A percentile compares a stretch with the other conserved stretches of the same genome.
Conservation (phyloP, 2,888 invertebrate genomes). For the Agelastica alni region DNA sequence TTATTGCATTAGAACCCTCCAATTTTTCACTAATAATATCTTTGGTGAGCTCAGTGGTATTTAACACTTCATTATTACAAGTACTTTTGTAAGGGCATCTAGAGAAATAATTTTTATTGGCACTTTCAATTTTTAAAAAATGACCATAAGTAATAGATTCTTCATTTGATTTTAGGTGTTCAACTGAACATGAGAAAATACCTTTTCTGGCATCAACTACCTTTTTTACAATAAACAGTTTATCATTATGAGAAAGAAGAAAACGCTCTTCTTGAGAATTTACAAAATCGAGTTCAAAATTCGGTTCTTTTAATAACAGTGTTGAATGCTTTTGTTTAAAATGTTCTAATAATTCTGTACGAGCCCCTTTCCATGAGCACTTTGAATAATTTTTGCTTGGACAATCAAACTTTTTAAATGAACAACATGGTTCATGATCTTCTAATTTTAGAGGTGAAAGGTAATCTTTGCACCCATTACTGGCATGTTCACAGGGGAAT, state of each 20-base stretch:
- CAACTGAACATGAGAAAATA: conserved; percentile 30
- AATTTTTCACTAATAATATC: conserved; percentile 33
- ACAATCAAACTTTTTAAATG: conserved; percentile 42
- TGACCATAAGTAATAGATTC: conserved; percentile 28
- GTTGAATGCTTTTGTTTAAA: conserved; percentile 42
- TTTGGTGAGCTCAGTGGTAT: conserved; percentile 34
- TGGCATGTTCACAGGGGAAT: conserved; percentile 46
- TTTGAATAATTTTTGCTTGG: conserved; percentile 32
- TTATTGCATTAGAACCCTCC: conserved; percentile 31
- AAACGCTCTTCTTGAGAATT: conserved; percentile 42
- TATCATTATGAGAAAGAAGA: conserved; percentile 38
- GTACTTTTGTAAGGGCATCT: conserved; percentile 25
- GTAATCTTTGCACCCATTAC: conserved; percentile 43
- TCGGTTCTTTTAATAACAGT: conserved; percentile 37
- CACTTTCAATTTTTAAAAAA: conserved; percentile 26
- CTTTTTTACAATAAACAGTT: conserved; percentile 45
- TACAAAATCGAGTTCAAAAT: conserved; percentile 45
- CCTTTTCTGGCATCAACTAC: conserved; percentile 34
- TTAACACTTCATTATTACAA: conserved; percentile 16
- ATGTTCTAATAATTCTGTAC: conserved; percentile 43
- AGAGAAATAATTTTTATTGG: conserved; percentile 23
- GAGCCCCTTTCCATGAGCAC: conserved; percentile 48
- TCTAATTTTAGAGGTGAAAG: conserved; percentile 34
- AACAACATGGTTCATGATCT: conserved; percentile 45
- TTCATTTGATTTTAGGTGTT: conserved; percentile 31